Base-by-base conservation (phyloP, 2,113 vertebrate species). In the Australoheros scitulus region DNA sequence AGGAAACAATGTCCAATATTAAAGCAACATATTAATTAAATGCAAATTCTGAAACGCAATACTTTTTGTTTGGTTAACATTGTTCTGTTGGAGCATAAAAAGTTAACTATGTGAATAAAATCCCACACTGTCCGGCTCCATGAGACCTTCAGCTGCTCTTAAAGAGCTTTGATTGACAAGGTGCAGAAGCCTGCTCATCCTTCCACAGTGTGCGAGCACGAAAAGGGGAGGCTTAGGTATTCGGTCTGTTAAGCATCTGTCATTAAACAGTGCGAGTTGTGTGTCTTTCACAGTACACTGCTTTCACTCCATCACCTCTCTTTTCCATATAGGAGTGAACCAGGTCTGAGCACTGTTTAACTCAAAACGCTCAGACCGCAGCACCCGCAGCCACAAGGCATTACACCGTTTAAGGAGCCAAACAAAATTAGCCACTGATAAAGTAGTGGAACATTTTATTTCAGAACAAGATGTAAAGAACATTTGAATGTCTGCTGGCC, bases 231-330 rank as follows among this genome's bases (percentile, higher is more conserved):
- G 70, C 63, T 84, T 26, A 90, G 88, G 85, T 89, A 91, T 92
- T 89, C 72, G 89, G 82, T 90, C 93, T 92, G 93, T 84, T 92
- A 75, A 91, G 91, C 93, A 87, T 94, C 91, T 90, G 92, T 94
- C 90, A 91, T 90, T 92, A 91, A 88, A 90, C 81, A 61, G 86
- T 61, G 79, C 61, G 82, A 88, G 91, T 85, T 86, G 72, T 80
- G 68, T 77, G 89, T 91, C 92, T 89, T 92, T 92, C 89, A 91
- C 5, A 86, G 76, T 65, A n/a, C 55, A 6, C 81, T 87, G 87
- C 88, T 83, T 87, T 82, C 65, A 80, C 86, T 86, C 77, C 47
- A 76, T 85, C 83, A 61, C 59, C 76, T 84, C 82, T 61, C 47
- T 26, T 68, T 60, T 56, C 52, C 26, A 47, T 84, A 61, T 43